phyloP scores from a whole-genome alignment of 1,140 invertebrate genomes.

The Samia ricini region DNA sequence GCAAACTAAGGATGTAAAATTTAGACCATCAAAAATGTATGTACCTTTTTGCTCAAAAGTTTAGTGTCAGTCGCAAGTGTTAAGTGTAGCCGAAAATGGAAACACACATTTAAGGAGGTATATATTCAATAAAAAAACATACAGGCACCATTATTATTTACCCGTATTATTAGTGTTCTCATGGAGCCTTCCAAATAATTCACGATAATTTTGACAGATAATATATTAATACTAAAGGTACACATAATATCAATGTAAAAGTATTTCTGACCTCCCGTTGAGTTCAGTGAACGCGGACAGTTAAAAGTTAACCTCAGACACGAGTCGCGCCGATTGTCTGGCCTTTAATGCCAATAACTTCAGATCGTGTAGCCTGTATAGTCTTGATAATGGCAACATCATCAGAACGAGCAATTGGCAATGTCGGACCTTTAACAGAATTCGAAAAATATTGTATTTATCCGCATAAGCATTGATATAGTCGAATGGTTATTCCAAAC shows the following conservation, averaged over 20 bases:
- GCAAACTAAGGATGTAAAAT: too few relatives aligned
- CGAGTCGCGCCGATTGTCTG: constrained; percentile 17
- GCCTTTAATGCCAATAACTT: constrained; percentile 11
- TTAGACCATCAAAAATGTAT: too few relatives aligned
- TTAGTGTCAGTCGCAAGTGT: too few relatives aligned
- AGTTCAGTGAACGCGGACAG: constrained; percentile 25
- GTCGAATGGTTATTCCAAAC: too few relatives aligned
- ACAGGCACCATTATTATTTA: neutral
- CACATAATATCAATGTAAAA: constrained; percentile 13
- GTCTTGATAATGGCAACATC: neutral
- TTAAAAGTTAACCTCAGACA: constrained; percentile 21
- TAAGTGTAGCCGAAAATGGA: neutral
- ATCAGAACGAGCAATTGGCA: neutral
- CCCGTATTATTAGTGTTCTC: neutral
- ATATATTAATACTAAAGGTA: constrained; percentile 19
- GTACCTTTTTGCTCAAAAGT: too few relatives aligned
- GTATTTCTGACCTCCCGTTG: constrained; percentile 15
- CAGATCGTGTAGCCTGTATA: neutral
- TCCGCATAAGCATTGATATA: too few relatives aligned
- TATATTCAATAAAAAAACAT: neutral
- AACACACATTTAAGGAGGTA: neutral
- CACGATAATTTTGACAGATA: neutral
- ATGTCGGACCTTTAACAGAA: neutral
- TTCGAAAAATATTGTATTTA: neutral
- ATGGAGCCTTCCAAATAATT: neutral